Evolutionary conservation across 37 sponge, comb jelly and placozoan species (phyloP).

Genomic region (Ephydatia muelleri): DNA sequence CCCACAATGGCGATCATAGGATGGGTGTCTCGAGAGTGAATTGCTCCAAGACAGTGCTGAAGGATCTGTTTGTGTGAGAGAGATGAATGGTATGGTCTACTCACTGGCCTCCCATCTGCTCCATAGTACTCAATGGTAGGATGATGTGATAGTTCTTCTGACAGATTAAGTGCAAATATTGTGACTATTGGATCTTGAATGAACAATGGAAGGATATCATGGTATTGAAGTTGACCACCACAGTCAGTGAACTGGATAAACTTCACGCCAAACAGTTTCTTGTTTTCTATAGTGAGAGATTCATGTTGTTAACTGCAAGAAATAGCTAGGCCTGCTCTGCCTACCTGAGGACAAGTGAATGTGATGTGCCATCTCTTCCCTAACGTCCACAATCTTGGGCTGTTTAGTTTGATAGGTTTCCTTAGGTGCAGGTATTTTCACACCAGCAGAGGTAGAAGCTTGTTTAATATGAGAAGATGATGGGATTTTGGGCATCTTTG

Average conservation of each 20-base stretch:
- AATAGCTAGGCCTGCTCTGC: too few relatives aligned
- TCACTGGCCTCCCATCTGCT: background rate
- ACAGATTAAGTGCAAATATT: conserved; percentile 6
- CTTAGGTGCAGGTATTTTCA: too few relatives aligned
- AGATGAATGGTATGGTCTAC: background rate
- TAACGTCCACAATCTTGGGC: too few relatives aligned
- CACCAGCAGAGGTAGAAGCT: too few relatives aligned
- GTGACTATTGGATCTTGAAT: background rate
- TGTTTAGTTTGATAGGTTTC: too few relatives aligned
- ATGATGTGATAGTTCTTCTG: background rate
- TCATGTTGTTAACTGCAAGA: too few relatives aligned
- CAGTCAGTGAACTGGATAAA: conserved; percentile 15
- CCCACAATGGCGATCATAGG: background rate
- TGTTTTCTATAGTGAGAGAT: background rate
- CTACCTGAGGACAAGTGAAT: too few relatives aligned
- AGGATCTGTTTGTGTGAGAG: background rate
- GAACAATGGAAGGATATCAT: conserved; percentile 8
- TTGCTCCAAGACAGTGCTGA: background rate
- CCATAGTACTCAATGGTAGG: conserved; percentile 6
- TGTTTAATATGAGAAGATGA: too few relatives aligned
- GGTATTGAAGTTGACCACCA: conserved; percentile 14
- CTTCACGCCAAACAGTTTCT: background rate
- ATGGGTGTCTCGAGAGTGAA: background rate
- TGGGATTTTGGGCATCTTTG: too few relatives aligned
- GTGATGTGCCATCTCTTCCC: too few relatives aligned